A percentile compares a stretch with the other conserved stretches of the same genome.
phyloP scores from a whole-genome alignment of 1,140 invertebrate species.

The Bombus waltoni region DNA sequence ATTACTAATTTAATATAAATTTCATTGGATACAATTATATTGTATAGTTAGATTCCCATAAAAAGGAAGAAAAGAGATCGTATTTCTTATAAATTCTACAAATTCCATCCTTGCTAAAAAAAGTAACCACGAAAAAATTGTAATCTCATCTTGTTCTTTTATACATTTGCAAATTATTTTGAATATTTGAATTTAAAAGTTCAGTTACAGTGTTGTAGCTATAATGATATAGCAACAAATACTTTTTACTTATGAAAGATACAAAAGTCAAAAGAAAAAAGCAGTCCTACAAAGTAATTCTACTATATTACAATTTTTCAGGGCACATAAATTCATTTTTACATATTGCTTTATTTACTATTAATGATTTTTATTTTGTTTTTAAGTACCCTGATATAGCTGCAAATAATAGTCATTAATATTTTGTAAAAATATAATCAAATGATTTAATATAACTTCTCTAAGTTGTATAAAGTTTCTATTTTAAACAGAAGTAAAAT shows the following conservation, averaged over 20 bases:
- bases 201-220: slow-evolving; percentile 55
- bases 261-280: background rate
- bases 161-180: slow-evolving; percentile 50
- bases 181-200: slow-evolving; percentile 44
- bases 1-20: slow-evolving; percentile 63
- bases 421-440: slow-evolving; percentile 47
- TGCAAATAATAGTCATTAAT: slow-evolving; percentile 54
- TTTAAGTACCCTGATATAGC: slow-evolving; percentile 33
- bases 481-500: slow-evolving; percentile 5
- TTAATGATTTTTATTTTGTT: slow-evolving; percentile 56
- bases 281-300: slow-evolving; percentile 41
- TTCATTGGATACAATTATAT: slow-evolving; percentile 50
- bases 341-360: slow-evolving; percentile 39
- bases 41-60: slow-evolving; percentile 52
- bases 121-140: slow-evolving; percentile 52
- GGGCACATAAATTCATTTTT: slow-evolving; percentile 53
- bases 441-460: slow-evolving; percentile 1
- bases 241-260: slow-evolving; percentile 17
- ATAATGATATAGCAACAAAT: slow-evolving; percentile 35
- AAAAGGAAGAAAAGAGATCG: slow-evolving; percentile 19
- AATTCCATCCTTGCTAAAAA: slow-evolving; percentile 59
- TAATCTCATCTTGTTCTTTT: slow-evolving; percentile 27
- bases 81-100: slow-evolving; percentile 49
- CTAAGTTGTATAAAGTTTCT: background rate
- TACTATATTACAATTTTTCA: slow-evolving; percentile 13